phyloP scores from a whole-genome alignment of 1,140 invertebrate genomes.

The Hypothenemus hampei region DNA sequence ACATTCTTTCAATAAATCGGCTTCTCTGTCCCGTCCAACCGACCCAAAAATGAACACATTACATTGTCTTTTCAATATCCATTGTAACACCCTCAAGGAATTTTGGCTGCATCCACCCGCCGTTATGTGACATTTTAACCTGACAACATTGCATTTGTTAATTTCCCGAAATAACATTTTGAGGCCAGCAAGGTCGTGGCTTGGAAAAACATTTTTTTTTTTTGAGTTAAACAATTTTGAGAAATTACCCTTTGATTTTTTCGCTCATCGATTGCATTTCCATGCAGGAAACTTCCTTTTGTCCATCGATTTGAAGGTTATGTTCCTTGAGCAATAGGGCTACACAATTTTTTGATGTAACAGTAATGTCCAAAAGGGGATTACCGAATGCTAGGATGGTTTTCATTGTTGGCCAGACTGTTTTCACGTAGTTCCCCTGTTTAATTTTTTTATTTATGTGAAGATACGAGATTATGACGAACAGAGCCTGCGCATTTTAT shows the following conservation, averaged over 20 bases:
- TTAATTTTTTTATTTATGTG: too few relatives aligned
- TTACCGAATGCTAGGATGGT: slow-evolving; percentile 54
- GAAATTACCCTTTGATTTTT: slow-evolving; percentile 35
- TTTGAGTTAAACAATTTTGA: too few relatives aligned
- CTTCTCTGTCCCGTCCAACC: slow-evolving; percentile 49
- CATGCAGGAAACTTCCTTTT: slow-evolving; percentile 47
- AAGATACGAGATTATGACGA: too few relatives aligned
- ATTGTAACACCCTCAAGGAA: slow-evolving; percentile 50
- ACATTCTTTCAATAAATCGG: slow-evolving; percentile 43
- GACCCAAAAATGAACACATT: slow-evolving; percentile 47
- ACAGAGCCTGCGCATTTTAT: too few relatives aligned
- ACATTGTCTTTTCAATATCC: slow-evolving; percentile 45
- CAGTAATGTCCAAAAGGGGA: slow-evolving; percentile 59
- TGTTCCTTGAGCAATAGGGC: slow-evolving; percentile 53
- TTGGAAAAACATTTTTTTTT: too few relatives aligned
- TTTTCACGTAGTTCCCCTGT: too few relatives aligned
- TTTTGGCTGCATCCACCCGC: slow-evolving; percentile 53
- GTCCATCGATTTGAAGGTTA: slow-evolving; percentile 48
- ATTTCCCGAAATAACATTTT: too few relatives aligned
- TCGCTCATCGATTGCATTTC: slow-evolving; percentile 33
- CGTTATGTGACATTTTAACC: too few relatives aligned
- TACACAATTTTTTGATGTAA: slow-evolving; percentile 47
- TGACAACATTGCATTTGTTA: too few relatives aligned
- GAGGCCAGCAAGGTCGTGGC: too few relatives aligned
- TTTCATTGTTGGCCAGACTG: too few relatives aligned